phyloP scores from a whole-genome alignment of 2,888 invertebrate species.

The Troilus luridus region DNA sequence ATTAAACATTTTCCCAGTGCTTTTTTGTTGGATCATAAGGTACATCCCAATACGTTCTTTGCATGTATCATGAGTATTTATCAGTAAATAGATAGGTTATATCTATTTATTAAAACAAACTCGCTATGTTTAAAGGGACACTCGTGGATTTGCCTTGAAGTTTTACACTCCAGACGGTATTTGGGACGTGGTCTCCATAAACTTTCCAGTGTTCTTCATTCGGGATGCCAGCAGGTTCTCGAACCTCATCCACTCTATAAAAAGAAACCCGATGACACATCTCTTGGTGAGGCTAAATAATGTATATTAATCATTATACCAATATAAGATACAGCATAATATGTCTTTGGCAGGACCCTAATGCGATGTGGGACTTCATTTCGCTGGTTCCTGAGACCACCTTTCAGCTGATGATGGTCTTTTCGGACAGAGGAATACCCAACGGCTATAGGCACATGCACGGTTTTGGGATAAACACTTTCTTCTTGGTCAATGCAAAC shows the following conservation, averaged over 20 bases:
- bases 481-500: slow-evolving; percentile 70
- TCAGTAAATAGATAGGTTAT: too few species aligned
- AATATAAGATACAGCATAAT: neutral
- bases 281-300: slow-evolving; percentile 68
- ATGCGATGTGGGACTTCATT: slow-evolving; percentile 73
- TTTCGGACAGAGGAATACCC: slow-evolving; percentile 74
- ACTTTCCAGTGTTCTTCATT: slow-evolving; percentile 74
- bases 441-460: slow-evolving; percentile 74
- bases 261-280: slow-evolving; percentile 73
- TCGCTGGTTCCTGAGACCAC: slow-evolving; percentile 70
- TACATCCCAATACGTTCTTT: too few species aligned
- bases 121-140: slow-evolving; percentile 68
- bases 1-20: neutral
- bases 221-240: slow-evolving; percentile 73
- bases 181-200: slow-evolving; percentile 73
- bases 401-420: slow-evolving; percentile 71
- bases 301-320: neutral
- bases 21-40: too few species aligned
- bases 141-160: slow-evolving; percentile 72
- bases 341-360: slow-evolving; percentile 68
- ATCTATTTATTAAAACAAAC: neutral
- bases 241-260: slow-evolving; percentile 73
- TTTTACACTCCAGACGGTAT: slow-evolving; percentile 71
- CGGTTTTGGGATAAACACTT: slow-evolving; percentile 73
- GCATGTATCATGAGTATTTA: too few species aligned